These are phyloP conservation scores for Latrodectus elegans DNA, from an alignment of 2,888 invertebrate species.

Conservation along the genomic window DNA sequence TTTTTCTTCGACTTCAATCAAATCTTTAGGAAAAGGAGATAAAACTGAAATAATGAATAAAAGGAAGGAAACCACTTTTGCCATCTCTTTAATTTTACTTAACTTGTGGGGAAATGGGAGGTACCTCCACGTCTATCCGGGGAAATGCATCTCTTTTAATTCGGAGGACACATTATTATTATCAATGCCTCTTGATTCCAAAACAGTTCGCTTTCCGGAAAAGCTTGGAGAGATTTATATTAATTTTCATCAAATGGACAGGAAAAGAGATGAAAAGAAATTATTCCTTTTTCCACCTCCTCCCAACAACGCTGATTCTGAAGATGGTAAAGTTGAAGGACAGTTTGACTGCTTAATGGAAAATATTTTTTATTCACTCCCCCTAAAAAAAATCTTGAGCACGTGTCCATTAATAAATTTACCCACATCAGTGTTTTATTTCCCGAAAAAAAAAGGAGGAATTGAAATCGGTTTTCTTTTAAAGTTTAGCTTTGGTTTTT, in stretches of 20 bases:
- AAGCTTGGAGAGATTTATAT: constrained; percentile 16
- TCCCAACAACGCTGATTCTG: neutral
- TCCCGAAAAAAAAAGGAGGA: neutral
- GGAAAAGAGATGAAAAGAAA: constrained; percentile 36
- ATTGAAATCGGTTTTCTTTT: neutral
- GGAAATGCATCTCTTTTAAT: constrained; percentile 15
- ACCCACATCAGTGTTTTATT: neutral
- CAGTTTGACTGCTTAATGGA: constrained; percentile 16
- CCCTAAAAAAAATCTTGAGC: neutral
- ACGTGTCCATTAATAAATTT: constrained; percentile 15
- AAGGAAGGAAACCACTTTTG: constrained; percentile 4
- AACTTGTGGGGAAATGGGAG: neutral
- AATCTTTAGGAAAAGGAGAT: too few species aligned
- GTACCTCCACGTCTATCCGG: neutral
- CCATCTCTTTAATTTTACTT: constrained; percentile 11
- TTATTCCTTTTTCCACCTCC: constrained; percentile 14
- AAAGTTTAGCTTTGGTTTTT: neutral
- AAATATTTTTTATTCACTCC: neutral
- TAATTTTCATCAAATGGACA: constrained; percentile 45
- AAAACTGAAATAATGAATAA: too few species aligned
- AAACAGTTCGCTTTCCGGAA: constrained; percentile 4
- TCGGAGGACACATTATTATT: constrained; percentile 3
- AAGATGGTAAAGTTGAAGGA: neutral
- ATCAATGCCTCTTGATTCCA: neutral
- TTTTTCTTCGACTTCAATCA: too few species aligned